A percentile compares a stretch with the other conserved stretches of the same genome.
Conservation (phyloP, 1,140 invertebrate species). For the Mylabris phalerata region DNA sequence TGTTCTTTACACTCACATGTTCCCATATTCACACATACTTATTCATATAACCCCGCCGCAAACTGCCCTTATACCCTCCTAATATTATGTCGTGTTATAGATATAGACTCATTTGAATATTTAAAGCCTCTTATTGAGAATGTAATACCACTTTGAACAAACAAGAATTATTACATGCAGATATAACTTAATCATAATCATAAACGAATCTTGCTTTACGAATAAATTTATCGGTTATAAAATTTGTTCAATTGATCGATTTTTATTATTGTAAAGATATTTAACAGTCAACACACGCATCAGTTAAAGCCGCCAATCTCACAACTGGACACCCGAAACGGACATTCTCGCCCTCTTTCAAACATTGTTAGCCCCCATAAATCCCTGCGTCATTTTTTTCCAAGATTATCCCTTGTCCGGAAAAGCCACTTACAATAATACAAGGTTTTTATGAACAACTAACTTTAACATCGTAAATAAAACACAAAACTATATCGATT, state of each 20-base stretch:
- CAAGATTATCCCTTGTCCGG: constrained; percentile 36
- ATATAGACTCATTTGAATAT: constrained; percentile 17
- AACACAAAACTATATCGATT: too few species aligned
- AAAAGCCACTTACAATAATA: constrained; percentile 41
- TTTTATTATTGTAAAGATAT: constrained; percentile 3
- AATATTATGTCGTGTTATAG: constrained; percentile 14
- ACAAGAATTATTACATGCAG: constrained; percentile 7
- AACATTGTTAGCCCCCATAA: constrained; percentile 39
- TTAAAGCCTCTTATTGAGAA: constrained; percentile 12
- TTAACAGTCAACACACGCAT: constrained; percentile 21
- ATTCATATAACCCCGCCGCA: constrained; percentile 5
- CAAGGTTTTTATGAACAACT: constrained; percentile 36
- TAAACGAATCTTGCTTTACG: too few species aligned
- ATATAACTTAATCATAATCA: neutral
- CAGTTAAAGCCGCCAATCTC: constrained; percentile 33
- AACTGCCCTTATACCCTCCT: constrained; percentile 10
- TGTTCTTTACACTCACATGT: constrained; percentile 31
- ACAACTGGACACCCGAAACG: constrained; percentile 22
- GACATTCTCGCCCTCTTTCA: constrained; percentile 33
- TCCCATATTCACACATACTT: constrained; percentile 28
- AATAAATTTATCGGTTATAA: constrained; percentile 6
- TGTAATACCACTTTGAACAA: constrained; percentile 8
- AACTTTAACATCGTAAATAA: constrained; percentile 4
- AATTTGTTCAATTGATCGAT: constrained; percentile 5
- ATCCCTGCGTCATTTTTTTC: constrained; percentile 40